Conservation (phyloP, 1,140 invertebrate genomes). For the Drosophila suzukii region DNA sequence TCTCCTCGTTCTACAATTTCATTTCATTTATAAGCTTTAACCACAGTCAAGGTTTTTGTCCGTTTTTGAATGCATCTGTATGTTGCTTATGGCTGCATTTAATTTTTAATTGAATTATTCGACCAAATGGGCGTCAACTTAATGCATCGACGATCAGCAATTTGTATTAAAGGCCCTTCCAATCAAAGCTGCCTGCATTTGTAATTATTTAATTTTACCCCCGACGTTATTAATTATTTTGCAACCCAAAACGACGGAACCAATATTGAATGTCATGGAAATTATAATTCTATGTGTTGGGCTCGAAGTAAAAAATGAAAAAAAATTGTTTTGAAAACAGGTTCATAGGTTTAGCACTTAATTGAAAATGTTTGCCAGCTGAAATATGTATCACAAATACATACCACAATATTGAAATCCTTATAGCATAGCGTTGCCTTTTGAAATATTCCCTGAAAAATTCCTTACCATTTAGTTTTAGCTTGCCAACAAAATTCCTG, state of each 20-base stretch:
- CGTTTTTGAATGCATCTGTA: slow-evolving; percentile 11
- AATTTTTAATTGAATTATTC: slow-evolving; percentile 70
- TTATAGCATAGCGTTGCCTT: neutral
- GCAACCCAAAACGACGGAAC: neutral
- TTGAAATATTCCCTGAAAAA: slow-evolving; percentile 8
- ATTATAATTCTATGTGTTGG: neutral
- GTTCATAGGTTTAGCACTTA: neutral
- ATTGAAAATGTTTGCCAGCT: neutral
- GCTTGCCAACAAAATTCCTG: slow-evolving; percentile 23
- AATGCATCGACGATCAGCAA: slow-evolving; percentile 40
- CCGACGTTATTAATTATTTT: slow-evolving; percentile 8
- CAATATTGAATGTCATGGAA: neutral
- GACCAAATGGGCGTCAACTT: slow-evolving; percentile 41
- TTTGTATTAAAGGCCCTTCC: slow-evolving; percentile 34
- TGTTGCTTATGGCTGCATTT: slow-evolving; percentile 53
- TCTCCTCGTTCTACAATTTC: slow-evolving; percentile 31
- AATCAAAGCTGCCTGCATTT: slow-evolving; percentile 19
- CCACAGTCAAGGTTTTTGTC: slow-evolving; percentile 26
- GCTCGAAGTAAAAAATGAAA: neutral
- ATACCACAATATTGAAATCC: neutral
- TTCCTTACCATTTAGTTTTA: slow-evolving; percentile 10
- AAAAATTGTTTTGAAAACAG: neutral
- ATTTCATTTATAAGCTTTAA: slow-evolving; percentile 18
- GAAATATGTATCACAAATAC: neutral
- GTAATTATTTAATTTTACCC: slow-evolving; percentile 15